Percentiles rank a stretch among this genome's conserved stretches.
phyloP scores from a whole-genome alignment of 2,797 vertebrate species.

The Neosilurus hyrtlii region DNA sequence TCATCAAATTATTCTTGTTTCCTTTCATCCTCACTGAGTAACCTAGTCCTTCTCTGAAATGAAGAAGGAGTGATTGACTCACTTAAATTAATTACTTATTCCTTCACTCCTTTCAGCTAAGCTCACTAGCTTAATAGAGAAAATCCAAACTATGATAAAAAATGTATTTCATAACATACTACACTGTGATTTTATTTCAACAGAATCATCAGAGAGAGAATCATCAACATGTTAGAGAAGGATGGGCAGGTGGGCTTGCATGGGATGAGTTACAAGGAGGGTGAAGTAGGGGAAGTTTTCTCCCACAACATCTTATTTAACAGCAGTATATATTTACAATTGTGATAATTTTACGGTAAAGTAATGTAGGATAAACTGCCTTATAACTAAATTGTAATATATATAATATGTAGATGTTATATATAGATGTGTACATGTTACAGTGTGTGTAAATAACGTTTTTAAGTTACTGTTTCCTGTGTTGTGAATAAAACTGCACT shows the following conservation, averaged over 20 bases:
- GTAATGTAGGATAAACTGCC: not conserved
- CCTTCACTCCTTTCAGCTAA: not conserved
- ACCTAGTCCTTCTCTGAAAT: conserved; percentile 1
- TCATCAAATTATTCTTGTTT: conserved; percentile 36
- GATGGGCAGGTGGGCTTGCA: not conserved
- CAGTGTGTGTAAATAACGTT: no score
- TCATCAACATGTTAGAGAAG: not conserved
- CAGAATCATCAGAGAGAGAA: not conserved
- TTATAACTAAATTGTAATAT: no score
- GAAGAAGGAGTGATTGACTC: conserved; percentile 22
- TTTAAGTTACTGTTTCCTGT: no score
- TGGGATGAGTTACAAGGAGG: not conserved
- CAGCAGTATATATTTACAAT: not conserved
- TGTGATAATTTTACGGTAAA: not conserved
- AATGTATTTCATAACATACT: not conserved
- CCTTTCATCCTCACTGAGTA: conserved; percentile 25
- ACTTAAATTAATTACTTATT: conserved; percentile 8
- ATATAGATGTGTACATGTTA: no score
- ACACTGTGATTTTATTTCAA: not conserved
- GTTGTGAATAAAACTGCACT: no score
- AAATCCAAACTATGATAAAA: not conserved
- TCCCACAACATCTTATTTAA: not conserved
- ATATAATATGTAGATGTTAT: no score
- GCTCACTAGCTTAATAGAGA: not conserved
- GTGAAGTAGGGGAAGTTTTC: not conserved